These are phyloP conservation scores for Nemoura dubitans DNA, from an alignment of 2,888 invertebrate genomes.

Conservation along the genomic window DNA sequence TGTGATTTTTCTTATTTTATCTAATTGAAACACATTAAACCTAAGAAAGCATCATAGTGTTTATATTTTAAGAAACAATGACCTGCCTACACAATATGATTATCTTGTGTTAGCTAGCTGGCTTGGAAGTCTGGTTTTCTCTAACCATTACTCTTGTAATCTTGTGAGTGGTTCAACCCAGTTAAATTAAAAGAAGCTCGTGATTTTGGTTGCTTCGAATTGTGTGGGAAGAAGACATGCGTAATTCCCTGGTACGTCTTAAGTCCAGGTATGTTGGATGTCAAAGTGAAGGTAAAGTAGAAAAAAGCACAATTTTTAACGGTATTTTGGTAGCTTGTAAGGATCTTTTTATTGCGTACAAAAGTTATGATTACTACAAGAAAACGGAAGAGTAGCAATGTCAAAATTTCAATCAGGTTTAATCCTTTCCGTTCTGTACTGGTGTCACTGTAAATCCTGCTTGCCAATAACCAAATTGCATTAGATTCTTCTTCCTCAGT, in stretches of 20 bases:
- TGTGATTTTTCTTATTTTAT: not conserved
- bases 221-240: constrained; percentile 40
- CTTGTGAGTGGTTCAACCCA: not conserved
- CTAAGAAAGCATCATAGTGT: not conserved
- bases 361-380: constrained; percentile 19
- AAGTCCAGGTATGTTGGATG: constrained; percentile 43
- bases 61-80: not conserved
- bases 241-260: constrained; percentile 37
- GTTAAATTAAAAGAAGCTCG: not conserved
- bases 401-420: constrained; percentile 41
- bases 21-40: not conserved
- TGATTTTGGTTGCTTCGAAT: not conserved
- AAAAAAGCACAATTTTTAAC: constrained; percentile 20
- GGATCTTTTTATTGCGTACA: not conserved
- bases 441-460: constrained; percentile 40
- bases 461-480: not conserved
- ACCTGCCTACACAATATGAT: not conserved
- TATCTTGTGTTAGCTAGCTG: not conserved
- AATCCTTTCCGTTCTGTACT: constrained; percentile 43
- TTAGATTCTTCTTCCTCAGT: constrained; percentile 5
- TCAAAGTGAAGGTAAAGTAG: not conserved
- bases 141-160: not conserved
- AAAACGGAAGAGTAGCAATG: constrained; percentile 41
- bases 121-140: not conserved
- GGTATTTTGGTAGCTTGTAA: constrained; percentile 26